Percentiles rank a stretch among this genome's conserved stretches.
Evolutionary conservation across 2,113 vertebrate genomes (phyloP).

Genomic region (Callipepla squamata): DNA sequence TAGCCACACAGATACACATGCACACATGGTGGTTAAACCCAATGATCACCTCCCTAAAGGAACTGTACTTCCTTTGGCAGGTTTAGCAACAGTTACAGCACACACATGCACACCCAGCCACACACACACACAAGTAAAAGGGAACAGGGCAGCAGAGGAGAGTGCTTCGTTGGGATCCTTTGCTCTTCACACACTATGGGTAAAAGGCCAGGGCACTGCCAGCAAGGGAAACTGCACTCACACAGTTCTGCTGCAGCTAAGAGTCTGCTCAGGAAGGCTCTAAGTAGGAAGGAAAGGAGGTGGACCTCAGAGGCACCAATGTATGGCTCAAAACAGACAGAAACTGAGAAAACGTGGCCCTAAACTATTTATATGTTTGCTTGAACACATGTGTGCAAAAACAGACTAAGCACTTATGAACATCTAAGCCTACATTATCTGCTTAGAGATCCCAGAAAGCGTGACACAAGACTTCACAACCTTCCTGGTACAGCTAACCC

Average conservation of each 20-base stretch:
- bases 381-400: background rate
- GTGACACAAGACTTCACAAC: fast-evolving
- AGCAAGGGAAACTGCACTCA: background rate
- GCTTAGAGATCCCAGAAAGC: background rate
- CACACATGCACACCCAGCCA: background rate
- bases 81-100: background rate
- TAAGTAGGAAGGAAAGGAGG: background rate
- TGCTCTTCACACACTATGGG: background rate
- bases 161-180: background rate
- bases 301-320: background rate
- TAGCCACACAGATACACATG: background rate
- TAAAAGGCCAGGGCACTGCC: background rate
- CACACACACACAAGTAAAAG: background rate
- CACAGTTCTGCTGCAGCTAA: background rate
- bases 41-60: background rate
- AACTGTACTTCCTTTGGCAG: background rate
- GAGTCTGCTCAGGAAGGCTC: background rate
- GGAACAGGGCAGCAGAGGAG: background rate
- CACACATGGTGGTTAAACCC: background rate
- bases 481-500: background rate
- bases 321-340: background rate
- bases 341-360: too few species aligned
- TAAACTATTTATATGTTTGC: background rate
- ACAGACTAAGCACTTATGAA: background rate
- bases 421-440: background rate